Percentiles rank a stretch among this genome's conserved stretches.
Conservation (phyloP, 2,888 invertebrate genomes). For the Sisyra nigra region DNA sequence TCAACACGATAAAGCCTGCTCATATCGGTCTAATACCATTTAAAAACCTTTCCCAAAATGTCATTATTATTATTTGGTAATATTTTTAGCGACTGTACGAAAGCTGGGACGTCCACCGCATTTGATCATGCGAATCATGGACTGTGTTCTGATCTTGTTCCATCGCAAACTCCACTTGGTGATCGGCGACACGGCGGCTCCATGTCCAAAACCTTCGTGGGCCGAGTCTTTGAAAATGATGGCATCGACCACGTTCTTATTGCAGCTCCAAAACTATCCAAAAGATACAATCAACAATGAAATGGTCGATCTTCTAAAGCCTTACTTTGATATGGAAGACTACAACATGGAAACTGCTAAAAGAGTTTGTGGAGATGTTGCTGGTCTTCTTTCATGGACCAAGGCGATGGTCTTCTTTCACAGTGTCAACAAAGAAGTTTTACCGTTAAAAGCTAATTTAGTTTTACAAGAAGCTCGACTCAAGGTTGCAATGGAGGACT, state of each 20-base stretch:
- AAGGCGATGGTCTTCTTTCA: constrained; percentile 93
- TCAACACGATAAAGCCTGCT: constrained; percentile 92
- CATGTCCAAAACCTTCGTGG: constrained; percentile 92
- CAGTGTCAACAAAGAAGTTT: constrained; percentile 89
- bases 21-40: constrained; percentile 49
- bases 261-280: constrained; percentile 86
- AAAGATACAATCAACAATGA: constrained; percentile 95
- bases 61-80: neutral
- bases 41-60: neutral
- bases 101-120: constrained; percentile 92
- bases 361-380: constrained; percentile 91
- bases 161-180: constrained; percentile 75
- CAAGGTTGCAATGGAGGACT: constrained; percentile 80
- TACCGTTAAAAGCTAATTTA: constrained; percentile 85
- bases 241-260: constrained; percentile 84
- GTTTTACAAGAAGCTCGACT: constrained; percentile 79
- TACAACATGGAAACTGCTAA: constrained; percentile 95
- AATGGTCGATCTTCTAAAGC: constrained; percentile 83
- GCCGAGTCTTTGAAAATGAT: constrained; percentile 93
- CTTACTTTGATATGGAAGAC: constrained; percentile 91
- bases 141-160: constrained; percentile 84
- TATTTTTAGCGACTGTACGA: constrained; percentile 55
- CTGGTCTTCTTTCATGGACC: constrained; percentile 90
- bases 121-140: constrained; percentile 96
- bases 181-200: constrained; percentile 61